Base-by-base conservation (phyloP, 2,888 invertebrate genomes). In the Lasioglossum calceatum region DNA sequence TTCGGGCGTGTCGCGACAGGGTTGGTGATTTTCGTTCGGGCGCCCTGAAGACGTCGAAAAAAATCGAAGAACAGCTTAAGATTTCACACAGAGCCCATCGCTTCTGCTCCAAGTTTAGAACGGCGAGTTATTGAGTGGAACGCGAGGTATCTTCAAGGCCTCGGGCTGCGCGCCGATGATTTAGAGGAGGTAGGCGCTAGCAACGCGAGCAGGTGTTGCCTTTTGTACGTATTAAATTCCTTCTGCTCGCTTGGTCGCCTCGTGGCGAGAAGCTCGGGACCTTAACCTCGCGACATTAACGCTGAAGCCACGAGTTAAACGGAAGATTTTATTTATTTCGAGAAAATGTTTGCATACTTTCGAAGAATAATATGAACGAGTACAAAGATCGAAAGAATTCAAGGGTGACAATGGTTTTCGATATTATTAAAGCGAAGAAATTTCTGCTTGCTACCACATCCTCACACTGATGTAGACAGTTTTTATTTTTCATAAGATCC, bases 171-270 rank as follows among this genome's bases (percentile, higher is more conserved):
- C 5, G 32, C 14, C 75, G 75, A 61, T 82, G 71, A 82, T 82
- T 83, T 76, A 83, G 54, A 36, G 61, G 71, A 39, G n/a, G 58
- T 39, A 47, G 23, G 16, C 27, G 16, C 42, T 27, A 64, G 47
- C n/a, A 39, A 58, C 50, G 76, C 61, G 61, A 27, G 27, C 81
- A 82, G 64, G 64, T 82, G 73, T 74, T 23, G 50, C 42, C 71
- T 71, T 76, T 81, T 80, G 82, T 81, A 74, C 50, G 61, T n/a
- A 42, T 44, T 71, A 82, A 71, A 70, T 75, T 82, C 58, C 82
- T 67, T 3, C 44, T 42, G 27, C 12, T 19, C 27, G 64, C n/a
- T 42, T 39, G 44, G n/a, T 58, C 58, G 50, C 54, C 42, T 42
- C 61, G 23, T 36, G 16, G 19, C 54, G 50, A 23, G 23, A 10